phyloP scores from a whole-genome alignment of 2,888 invertebrate genomes.

The Aporophyla lueneburgensis region DNA sequence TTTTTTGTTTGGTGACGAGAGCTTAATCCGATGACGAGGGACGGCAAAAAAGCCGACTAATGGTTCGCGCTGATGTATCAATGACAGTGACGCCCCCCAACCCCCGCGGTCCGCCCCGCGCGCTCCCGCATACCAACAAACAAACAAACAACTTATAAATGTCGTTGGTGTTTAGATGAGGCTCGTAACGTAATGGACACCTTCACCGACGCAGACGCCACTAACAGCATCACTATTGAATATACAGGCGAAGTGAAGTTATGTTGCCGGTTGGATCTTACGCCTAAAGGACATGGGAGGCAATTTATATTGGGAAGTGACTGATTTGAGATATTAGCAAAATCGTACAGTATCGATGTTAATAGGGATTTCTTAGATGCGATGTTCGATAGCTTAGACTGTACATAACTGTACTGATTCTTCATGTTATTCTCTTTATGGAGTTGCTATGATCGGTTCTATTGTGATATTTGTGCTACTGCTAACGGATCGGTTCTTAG shows the following conservation, averaged over 20 bases:
- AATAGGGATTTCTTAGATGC: neutral
- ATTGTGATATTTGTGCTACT: neutral
- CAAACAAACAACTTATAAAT: conserved; percentile 60
- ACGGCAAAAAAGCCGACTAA: conserved; percentile 69
- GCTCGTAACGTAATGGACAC: conserved; percentile 46
- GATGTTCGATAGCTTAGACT: neutral
- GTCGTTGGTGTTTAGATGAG: conserved; percentile 22
- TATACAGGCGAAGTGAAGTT: neutral
- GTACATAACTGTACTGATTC: neutral
- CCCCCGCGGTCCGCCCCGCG: conserved; percentile 20
- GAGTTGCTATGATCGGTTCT: neutral
- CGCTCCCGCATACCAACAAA: conserved; percentile 33
- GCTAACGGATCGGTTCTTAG: neutral
- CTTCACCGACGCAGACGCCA: conserved; percentile 6
- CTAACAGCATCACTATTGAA: conserved; percentile 4
- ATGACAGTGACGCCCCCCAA: conserved; percentile 61
- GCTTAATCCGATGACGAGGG: conserved; percentile 73
- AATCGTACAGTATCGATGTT: neutral
- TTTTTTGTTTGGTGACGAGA: conserved; percentile 72
- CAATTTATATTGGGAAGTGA: neutral
- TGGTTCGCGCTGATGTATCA: conserved; percentile 72
- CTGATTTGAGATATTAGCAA: neutral
- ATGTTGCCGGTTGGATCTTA: neutral
- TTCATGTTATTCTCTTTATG: neutral
- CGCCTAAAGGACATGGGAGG: neutral